Percentiles rank a stretch among this genome's conserved stretches.
These are phyloP conservation scores for Schlechtendalia chinensis DNA, from an alignment of 1,140 invertebrate genomes.

Conservation along the genomic window DNA sequence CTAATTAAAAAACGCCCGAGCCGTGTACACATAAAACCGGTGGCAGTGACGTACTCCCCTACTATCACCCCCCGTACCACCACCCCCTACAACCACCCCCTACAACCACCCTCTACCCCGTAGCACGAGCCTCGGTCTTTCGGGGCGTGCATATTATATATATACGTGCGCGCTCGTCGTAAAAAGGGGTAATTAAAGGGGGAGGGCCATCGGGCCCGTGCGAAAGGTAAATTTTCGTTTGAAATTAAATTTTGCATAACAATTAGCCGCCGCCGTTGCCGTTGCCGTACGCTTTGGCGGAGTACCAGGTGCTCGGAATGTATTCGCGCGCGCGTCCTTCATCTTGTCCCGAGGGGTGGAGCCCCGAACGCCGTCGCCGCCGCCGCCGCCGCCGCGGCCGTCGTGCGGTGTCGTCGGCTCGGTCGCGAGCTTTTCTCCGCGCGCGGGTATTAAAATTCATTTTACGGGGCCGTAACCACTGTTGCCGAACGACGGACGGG, in stretches of 20 bases:
- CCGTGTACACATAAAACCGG: conserved; percentile 17
- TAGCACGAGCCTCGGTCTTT: too few relatives aligned
- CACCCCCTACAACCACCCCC: background rate
- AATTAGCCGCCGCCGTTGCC: conserved; percentile 12
- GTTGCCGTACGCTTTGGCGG: background rate
- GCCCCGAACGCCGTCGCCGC: background rate
- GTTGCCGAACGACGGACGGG: too few relatives aligned
- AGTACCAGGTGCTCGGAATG: conserved; percentile 39
- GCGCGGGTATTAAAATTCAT: conserved; percentile 35
- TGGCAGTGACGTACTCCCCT: conserved; percentile 45
- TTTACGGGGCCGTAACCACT: too few relatives aligned
- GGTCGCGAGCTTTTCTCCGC: conserved; percentile 14
- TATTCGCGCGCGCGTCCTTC: conserved; percentile 39
- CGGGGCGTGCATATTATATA: background rate
- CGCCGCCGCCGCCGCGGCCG: too few relatives aligned
- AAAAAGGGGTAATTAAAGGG: conserved; percentile 39
- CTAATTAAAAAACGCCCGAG: conserved; percentile 45
- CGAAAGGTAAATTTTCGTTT: conserved; percentile 41
- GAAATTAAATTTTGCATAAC: conserved; percentile 45
- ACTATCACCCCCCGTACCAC: too few relatives aligned
- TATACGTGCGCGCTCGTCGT: background rate
- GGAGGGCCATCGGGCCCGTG: background rate
- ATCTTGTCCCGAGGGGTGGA: conserved; percentile 28
- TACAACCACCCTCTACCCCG: background rate
- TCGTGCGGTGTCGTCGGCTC: background rate